These are phyloP conservation scores for Mastomys natalensis DNA, from an alignment of 2,113 vertebrate species.

Conservation along the genomic window DNA sequence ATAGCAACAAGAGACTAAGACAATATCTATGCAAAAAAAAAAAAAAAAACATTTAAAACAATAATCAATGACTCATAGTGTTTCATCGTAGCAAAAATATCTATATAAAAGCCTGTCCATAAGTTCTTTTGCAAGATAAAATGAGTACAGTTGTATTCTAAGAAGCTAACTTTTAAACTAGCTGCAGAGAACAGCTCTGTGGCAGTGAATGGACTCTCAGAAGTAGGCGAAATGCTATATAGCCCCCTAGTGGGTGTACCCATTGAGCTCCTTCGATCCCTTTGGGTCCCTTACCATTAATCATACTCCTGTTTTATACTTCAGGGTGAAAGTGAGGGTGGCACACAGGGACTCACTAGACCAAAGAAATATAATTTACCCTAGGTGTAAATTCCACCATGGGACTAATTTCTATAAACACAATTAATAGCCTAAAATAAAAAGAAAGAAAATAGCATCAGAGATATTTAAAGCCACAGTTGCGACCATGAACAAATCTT, in stretches of 20 bases:
- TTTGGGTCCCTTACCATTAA: slow-evolving; percentile 25
- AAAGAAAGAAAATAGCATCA: slow-evolving; percentile 58
- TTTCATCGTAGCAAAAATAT: neutral
- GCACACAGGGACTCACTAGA: slow-evolving; percentile 33
- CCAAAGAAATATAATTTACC: slow-evolving; percentile 56
- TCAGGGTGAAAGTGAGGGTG: neutral
- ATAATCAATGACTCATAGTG: neutral
- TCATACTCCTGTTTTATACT: slow-evolving; percentile 28
- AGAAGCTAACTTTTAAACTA: neutral
- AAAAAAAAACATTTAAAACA: neutral
- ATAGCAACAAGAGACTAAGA: neutral
- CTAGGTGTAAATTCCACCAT: slow-evolving; percentile 13
- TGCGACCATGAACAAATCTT: slow-evolving; percentile 41
- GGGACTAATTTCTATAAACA: slow-evolving; percentile 60
- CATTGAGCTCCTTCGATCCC: neutral
- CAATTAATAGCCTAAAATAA: slow-evolving; percentile 69
- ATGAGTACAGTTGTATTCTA: neutral
- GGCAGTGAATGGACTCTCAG: neutral
- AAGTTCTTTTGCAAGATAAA: slow-evolving; percentile 16
- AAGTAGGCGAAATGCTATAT: neutral
- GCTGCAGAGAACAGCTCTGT: neutral
- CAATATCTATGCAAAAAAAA: neutral
- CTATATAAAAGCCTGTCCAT: neutral
- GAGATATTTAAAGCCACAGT: slow-evolving; percentile 54
- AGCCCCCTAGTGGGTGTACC: neutral